Conservation (phyloP, 1,140 invertebrate genomes). For the Penaeus chinensis region DNA sequence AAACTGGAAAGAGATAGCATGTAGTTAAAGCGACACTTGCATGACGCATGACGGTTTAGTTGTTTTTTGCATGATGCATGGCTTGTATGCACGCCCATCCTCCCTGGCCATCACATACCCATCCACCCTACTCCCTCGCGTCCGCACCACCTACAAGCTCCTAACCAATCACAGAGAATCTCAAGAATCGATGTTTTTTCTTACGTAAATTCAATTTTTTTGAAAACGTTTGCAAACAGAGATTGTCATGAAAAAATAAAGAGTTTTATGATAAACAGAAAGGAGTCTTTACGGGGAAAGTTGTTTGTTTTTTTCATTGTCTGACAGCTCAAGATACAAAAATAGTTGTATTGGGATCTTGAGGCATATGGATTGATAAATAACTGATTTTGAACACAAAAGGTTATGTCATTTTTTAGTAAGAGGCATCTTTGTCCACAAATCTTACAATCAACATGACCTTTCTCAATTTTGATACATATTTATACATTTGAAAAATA, state of each 20-base stretch:
- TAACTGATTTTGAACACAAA: too few relatives aligned
- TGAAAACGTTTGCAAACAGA: neutral
- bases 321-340: too few relatives aligned
- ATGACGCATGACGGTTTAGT: slow-evolving; percentile 46
- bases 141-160: slow-evolving; percentile 28
- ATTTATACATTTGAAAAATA: too few relatives aligned
- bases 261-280: too few relatives aligned
- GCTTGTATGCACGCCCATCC: slow-evolving; percentile 19
- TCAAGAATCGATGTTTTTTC: neutral
- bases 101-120: slow-evolving; percentile 23
- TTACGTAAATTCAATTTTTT: neutral
- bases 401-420: too few relatives aligned
- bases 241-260: neutral
- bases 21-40: slow-evolving; percentile 31
- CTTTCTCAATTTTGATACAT: too few relatives aligned
- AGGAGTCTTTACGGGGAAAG: too few relatives aligned
- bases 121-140: neutral
- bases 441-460: too few relatives aligned
- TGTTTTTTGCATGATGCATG: slow-evolving; percentile 50
- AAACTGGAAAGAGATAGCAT: slow-evolving; percentile 15
- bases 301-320: too few relatives aligned
- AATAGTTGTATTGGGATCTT: too few relatives aligned
- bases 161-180: slow-evolving; percentile 30
- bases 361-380: too few relatives aligned
- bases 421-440: too few relatives aligned